Evolutionary conservation across 1,140 invertebrate genomes (phyloP), one percentile per base, ranked within the genome.

Genomic region (Eubasilissa regina): DNA sequence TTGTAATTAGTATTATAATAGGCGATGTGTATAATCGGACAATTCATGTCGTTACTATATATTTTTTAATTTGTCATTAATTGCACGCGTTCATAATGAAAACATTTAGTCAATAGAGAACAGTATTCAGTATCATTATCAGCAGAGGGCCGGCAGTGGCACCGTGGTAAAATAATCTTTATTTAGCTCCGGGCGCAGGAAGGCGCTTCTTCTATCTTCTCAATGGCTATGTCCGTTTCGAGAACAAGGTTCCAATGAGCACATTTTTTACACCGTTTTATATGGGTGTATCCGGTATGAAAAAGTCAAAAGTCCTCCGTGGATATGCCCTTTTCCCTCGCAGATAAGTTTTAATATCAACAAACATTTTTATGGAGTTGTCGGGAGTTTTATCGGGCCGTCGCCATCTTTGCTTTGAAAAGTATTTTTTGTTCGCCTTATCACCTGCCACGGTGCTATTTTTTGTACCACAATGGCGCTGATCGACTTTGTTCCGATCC

Each of bases 351-450:
- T 62, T 74, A 78, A 78, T 79, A 81, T 81, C 77, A 77, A 81
- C 80, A 81, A 68, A 81, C 80, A 81, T 82, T 79, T 82, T 82
- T 82, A 82, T 68, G 74, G 75, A 74, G 72, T 77, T 79, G 75
- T 66, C 56, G 78, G n/a, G 79, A 82, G 80, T 82, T 79, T 81
- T 82, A 82, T 82, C 80, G 47, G 43, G 8, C 12, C 62, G 35
- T 74, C 78, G 53, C 53, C 66, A 78, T 78, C 77, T 78, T 68
- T 55, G 43, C 43, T 47, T 47, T 19, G 78, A 72, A 74, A 78
- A 35, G 58, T 70, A 72, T 82, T 78, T 75, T 74, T 55, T 66
- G 56, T 53, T 47, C 43, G 66, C 75, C 79, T 73, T 77, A 77
- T 82, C 80, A 82, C 80, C 80, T 82, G 80, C 80, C 68, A 58